phyloP scores from a whole-genome alignment of 2,113 vertebrate species.

The Eudorcas thomsonii region DNA sequence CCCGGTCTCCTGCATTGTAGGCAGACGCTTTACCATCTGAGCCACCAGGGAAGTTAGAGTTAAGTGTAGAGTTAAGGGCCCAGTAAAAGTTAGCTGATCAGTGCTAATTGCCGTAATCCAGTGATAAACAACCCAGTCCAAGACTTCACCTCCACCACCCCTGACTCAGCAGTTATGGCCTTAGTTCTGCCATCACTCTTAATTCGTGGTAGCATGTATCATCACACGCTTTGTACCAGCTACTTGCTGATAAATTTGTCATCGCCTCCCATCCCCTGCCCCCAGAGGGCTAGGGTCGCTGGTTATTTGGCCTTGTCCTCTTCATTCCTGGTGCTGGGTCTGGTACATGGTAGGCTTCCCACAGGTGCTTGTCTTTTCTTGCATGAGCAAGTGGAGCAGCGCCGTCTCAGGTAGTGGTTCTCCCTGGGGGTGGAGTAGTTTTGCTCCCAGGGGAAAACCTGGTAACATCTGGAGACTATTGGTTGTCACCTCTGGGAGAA shows the following conservation, averaged over 20 bases:
- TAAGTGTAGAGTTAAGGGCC: neutral
- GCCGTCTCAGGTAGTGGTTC: neutral
- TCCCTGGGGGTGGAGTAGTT: neutral
- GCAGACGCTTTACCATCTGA: no score
- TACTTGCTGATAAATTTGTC: neutral
- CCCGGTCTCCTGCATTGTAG: no score
- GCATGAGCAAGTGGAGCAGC: neutral
- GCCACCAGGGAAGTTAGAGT: no score
- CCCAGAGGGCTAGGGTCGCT: neutral
- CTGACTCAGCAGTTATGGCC: neutral
- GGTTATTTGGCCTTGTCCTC: neutral
- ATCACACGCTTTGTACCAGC: neutral
- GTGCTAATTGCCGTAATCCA: neutral
- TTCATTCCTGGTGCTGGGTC: neutral
- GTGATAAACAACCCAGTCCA: neutral
- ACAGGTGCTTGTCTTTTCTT: neutral
- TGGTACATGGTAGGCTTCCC: neutral
- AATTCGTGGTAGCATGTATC: neutral
- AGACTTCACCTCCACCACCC: neutral
- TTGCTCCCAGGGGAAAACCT: neutral
- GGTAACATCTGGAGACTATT: neutral
- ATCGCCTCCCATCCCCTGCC: accelerated
- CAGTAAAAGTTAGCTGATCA: neutral
- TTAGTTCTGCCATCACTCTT: neutral
- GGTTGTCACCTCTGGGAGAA: neutral